Evolutionary conservation across 2,888 invertebrate genomes (phyloP).

Genomic region (Acheta domesticus): DNA sequence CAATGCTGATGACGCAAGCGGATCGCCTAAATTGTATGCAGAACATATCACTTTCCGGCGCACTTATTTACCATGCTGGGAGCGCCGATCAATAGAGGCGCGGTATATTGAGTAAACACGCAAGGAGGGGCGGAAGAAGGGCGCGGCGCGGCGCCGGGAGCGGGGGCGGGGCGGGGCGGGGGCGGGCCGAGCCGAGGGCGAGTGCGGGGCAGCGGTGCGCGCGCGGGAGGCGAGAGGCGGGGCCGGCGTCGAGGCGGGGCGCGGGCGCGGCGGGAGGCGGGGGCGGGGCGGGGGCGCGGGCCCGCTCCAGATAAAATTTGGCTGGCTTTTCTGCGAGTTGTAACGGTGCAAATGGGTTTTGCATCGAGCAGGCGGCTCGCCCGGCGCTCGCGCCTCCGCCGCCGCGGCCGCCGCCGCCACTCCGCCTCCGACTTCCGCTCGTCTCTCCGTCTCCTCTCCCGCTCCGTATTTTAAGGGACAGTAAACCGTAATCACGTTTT

Average conservation of each 20-base stretch:
- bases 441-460: neutral
- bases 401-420: neutral
- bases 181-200: constrained; percentile 34
- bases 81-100: constrained; percentile 39
- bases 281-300: constrained; percentile 30
- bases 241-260: constrained; percentile 21
- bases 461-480: constrained; percentile 29
- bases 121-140: constrained; percentile 35
- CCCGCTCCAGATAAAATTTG: constrained; percentile 32
- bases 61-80: constrained; percentile 42
- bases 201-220: constrained; percentile 19
- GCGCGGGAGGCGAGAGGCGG: neutral
- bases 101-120: constrained; percentile 41
- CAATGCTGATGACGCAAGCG: constrained; percentile 39
- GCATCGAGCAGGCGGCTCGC: neutral
- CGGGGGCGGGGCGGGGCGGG: constrained; percentile 28
- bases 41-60: constrained; percentile 41
- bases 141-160: neutral
- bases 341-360: constrained; percentile 28
- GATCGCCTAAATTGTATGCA: constrained; percentile 40
- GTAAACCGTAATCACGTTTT: constrained; percentile 33
- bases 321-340: constrained; percentile 27
- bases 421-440: neutral
- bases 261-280: constrained; percentile 29
- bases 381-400: neutral